phyloP scores from a whole-genome alignment of 2,888 invertebrate species.

The Eristalis tenax region DNA sequence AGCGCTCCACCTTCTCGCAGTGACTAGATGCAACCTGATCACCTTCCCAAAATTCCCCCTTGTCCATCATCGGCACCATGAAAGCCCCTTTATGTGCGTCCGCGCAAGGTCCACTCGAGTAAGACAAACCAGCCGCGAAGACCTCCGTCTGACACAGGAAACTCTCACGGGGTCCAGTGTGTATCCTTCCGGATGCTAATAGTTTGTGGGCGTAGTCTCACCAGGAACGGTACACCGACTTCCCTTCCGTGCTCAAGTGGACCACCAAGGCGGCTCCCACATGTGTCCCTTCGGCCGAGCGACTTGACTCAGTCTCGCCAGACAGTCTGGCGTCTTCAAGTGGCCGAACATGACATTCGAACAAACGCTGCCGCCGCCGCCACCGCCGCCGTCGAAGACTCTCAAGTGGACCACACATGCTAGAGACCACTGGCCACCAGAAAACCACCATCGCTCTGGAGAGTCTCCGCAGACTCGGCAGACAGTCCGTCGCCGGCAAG shows the following conservation, averaged over 20 bases:
- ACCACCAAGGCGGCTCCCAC: background rate
- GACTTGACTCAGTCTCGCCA: slow-evolving; percentile 37
- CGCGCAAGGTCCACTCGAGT: background rate
- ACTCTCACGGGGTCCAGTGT: background rate
- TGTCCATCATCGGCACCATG: background rate
- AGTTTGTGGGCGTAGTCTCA: slow-evolving; percentile 29
- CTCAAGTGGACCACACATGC: slow-evolving; percentile 65
- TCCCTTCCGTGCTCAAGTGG: background rate
- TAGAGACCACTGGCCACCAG: slow-evolving; percentile 45
- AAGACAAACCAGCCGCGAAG: background rate
- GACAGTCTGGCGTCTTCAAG: slow-evolving; percentile 76
- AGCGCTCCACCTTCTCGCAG: too few species aligned
- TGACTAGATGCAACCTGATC: background rate
- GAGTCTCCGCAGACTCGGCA: background rate
- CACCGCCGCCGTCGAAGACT: slow-evolving; percentile 36
- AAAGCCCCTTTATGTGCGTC: background rate
- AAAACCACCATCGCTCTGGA: slow-evolving; percentile 17
- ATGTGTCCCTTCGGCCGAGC: background rate
- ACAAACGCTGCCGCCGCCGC: background rate
- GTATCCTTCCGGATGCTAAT: slow-evolving; percentile 23
- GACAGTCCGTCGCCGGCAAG: slow-evolving; percentile 61
- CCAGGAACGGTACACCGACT: slow-evolving; percentile 45
- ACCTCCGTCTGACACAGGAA: background rate
- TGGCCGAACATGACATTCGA: slow-evolving; percentile 63
- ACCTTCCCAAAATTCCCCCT: background rate